Evolutionary conservation across 1,140 invertebrate genomes (phyloP).

Genomic region (Apis mellifera): DNA sequence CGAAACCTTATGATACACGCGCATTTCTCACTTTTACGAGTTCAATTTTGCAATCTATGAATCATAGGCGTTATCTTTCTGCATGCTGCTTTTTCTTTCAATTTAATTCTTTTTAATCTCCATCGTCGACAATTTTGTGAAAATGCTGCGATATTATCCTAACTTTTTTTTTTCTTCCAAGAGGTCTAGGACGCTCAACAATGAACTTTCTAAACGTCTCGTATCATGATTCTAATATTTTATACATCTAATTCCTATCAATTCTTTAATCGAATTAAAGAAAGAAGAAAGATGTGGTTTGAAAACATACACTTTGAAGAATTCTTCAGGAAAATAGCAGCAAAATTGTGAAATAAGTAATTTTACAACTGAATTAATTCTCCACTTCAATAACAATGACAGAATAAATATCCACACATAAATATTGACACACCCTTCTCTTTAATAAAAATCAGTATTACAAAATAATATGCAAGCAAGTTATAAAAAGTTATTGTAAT

Average conservation of each 20-base stretch:
- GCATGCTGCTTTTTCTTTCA: constrained; percentile 13
- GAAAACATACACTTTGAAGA: too few relatives aligned
- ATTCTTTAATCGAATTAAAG: background rate
- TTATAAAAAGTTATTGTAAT: too few relatives aligned
- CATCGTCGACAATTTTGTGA: background rate
- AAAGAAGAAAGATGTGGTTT: background rate
- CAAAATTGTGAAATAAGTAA: too few relatives aligned
- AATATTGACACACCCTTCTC: too few relatives aligned
- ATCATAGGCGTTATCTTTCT: constrained; percentile 31
- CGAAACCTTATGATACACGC: background rate
- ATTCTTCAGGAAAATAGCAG: too few relatives aligned
- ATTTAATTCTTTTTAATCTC: background rate
- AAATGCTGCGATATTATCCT: background rate
- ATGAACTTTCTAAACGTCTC: background rate
- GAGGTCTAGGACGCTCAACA: background rate
- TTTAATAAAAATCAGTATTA: too few relatives aligned
- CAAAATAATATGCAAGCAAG: too few relatives aligned
- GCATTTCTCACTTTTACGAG: constrained; percentile 19
- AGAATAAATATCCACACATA: too few relatives aligned
- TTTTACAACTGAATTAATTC: too few relatives aligned
- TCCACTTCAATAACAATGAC: too few relatives aligned
- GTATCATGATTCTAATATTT: background rate
- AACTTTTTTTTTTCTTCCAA: background rate
- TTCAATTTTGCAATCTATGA: constrained; percentile 37
- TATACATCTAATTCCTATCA: background rate